Evolutionary conservation across 2,797 vertebrate genomes (phyloP).

Genomic region (Decapterus maruadsi): DNA sequence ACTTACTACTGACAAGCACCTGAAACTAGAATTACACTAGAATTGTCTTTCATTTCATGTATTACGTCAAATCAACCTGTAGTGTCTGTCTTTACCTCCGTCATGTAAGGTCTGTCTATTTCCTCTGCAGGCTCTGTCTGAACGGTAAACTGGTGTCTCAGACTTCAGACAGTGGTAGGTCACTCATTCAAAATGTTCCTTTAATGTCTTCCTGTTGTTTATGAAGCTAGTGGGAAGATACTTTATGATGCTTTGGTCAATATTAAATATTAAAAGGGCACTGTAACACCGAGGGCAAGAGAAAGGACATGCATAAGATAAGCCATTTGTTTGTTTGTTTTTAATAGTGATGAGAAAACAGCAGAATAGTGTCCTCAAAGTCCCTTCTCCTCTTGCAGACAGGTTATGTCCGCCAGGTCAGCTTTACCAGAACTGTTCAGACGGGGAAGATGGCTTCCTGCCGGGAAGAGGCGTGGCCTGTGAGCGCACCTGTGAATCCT

Average conservation of each 20-base stretch:
- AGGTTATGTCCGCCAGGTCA: constrained; percentile 89
- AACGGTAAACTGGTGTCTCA: constrained; percentile 92
- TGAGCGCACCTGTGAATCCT: constrained; percentile 93
- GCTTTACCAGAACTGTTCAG: constrained; percentile 92
- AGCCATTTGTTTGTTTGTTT: background rate
- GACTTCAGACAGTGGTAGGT: constrained; percentile 83
- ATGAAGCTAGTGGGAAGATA: background rate
- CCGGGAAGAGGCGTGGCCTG: constrained; percentile 86
- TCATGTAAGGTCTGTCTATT: constrained; percentile 17
- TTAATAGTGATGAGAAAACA: background rate
- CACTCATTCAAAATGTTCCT: background rate
- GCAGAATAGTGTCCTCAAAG: too few species aligned
- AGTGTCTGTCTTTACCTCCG: background rate
- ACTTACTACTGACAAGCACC: background rate
- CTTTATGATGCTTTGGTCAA: too few species aligned
- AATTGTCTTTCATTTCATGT: background rate
- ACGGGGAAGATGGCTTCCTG: constrained; percentile 60
- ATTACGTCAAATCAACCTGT: background rate
- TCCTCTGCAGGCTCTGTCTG: constrained; percentile 88
- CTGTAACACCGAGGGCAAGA: background rate
- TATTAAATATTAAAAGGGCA: too few species aligned
- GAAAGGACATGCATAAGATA: background rate
- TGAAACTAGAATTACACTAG: background rate
- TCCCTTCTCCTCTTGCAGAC: constrained; percentile 72
- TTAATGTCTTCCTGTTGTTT: background rate